Base-by-base conservation (phyloP, 2,888 invertebrate genomes). In the Calliopum simillimum region DNA sequence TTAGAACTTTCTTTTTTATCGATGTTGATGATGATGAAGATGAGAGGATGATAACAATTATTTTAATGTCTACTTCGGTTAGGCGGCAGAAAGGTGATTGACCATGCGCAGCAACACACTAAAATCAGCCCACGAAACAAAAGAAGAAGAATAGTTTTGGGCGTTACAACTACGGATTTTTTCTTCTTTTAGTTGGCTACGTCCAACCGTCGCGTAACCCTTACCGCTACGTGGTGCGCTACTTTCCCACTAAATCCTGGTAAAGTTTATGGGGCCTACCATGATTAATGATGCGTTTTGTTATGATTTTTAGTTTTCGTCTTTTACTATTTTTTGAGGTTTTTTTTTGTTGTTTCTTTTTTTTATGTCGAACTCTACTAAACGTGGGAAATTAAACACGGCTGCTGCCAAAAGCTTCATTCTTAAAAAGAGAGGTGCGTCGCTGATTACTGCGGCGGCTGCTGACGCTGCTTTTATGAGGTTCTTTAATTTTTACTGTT, bases 241-340 rank as follows among this genome's bases (percentile, higher is more conserved):
- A n/a, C n/a, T 33, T 33, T 33, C 33, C 33, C 33, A 33, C 33
- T 33, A 33, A 33, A 33, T 33, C 33, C 33, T 33, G 33, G 64
- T 64, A 64, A 43, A 33, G 53, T 64, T 64, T 64, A 64, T 58
- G 58, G 59, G n/a, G 19, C 41, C 41, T 33, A 63, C 25, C 56
- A 33, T 66, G 58, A 67, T 67, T 67, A 67, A 59, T 67, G 67
- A 59, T 59, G 67, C 67, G 49, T 59, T 65, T 19, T 65, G 53
- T 65, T 55, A 58, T 33, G 56, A 41, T 46, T 25, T 41, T 8
- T 13, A 46, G 11, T 61, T 46, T 61, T 61, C n/a, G 16, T 6
- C 12, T 21, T 61, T 46, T 16, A 14, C 33, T 33, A 33, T 33
- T 33, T 33, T 46, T 58, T 58, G 33, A 41, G 1, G 5, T 55